Base-by-base conservation (phyloP, 2,113 vertebrate species). In the Leucosticte australis region DNA sequence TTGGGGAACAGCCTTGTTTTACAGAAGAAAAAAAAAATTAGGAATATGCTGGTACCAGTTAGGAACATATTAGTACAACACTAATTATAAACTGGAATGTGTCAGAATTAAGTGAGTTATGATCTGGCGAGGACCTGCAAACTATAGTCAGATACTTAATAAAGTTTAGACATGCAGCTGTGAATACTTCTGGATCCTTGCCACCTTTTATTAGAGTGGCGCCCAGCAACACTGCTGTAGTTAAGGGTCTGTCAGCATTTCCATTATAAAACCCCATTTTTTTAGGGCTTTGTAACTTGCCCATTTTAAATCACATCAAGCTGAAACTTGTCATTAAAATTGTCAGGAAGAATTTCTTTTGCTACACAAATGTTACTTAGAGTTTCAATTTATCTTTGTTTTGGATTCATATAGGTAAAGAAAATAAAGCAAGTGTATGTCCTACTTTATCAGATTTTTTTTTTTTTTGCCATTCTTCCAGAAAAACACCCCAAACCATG, bases 61-160 rank as follows among this genome's bases (percentile, higher is more conserved):
- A 97, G 93, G 94, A 95, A 96, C 96, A 94, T 96, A 96, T 97
- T 97, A 98, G 97, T 94, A 97, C 87, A 96, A 91, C 88, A 94
- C 95, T 97, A 98, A 98, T 98, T 98, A 97, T 77, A 90, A 97
- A 93, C 92, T 97, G 97, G 96, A 98, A 98, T 98, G 97, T 97
- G 97, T 97, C 97, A 97, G 94, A 94, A 96, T 95, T 92, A 96
- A 97, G 94, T 97, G 97, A 98, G 88, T 98, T 98, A 97, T 89
- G 96, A 96, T 97, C 96, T 98, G 97, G 97, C 90, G 2, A 92
- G 93, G 94, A 94, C 96, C 98, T 97, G 96, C 89, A 97, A 90
- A 97, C 95, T 97, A 92, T 91, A 98, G 96, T 97, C 97, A 97
- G 97, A 98, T 98, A 96, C 97, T 98, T 98, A 97, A 98, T 98